These are phyloP conservation scores for Saccopteryx leptura DNA, from an alignment of 2,113 vertebrate species.

Conservation along the genomic window DNA sequence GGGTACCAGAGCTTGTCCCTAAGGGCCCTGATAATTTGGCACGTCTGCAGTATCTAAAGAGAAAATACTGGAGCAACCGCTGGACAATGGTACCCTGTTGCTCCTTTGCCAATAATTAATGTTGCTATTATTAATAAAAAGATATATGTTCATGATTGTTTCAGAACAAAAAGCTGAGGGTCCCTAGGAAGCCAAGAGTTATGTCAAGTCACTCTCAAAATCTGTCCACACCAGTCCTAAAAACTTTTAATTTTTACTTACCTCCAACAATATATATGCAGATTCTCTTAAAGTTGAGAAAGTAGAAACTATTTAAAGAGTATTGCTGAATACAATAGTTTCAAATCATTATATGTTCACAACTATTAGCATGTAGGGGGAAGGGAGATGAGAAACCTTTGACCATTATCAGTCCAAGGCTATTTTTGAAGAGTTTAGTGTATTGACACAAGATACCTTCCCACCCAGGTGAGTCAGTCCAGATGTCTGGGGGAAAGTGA, in stretches of 20 bases:
- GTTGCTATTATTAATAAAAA: neutral
- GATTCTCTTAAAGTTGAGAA: constrained; percentile 2
- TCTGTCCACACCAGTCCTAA: neutral
- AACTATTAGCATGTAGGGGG: neutral
- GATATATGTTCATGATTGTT: neutral
- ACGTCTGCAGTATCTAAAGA: neutral
- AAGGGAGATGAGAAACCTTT: neutral
- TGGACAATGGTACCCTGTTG: neutral
- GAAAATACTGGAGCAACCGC: neutral
- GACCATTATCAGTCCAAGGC: neutral
- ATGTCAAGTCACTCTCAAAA: neutral
- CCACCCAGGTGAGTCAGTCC: no score
- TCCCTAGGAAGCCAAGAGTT: neutral
- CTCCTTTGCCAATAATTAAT: neutral
- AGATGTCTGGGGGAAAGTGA: no score
- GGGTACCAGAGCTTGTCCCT: neutral
- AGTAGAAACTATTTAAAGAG: neutral
- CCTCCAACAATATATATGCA: neutral
- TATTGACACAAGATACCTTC: neutral
- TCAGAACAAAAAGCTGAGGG: constrained; percentile 5
- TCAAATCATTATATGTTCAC: neutral
- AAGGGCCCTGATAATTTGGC: neutral
- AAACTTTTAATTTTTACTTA: constrained; percentile 18
- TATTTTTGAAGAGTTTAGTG: neutral
- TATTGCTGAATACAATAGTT: neutral